These are phyloP conservation scores for Cyclargus thomasi DNA, from an alignment of 1,140 invertebrate genomes.

Conservation along the genomic window DNA sequence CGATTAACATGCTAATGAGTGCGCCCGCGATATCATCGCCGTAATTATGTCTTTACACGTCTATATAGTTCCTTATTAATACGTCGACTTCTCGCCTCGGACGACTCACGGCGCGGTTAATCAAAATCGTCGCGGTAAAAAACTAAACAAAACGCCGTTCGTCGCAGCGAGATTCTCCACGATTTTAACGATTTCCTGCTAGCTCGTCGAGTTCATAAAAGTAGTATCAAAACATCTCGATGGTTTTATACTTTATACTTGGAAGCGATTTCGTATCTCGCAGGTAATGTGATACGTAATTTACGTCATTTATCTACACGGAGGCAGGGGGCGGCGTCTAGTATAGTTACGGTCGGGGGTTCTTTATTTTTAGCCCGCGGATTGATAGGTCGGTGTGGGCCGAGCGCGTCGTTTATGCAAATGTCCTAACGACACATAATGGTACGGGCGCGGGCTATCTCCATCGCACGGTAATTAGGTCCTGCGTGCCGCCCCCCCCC, in stretches of 20 bases:
- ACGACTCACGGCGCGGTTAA: slow-evolving; percentile 38
- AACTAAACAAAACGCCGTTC: slow-evolving; percentile 12
- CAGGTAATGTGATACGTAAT: slow-evolving; percentile 1
- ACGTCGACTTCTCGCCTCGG: slow-evolving; percentile 42
- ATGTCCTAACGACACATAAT: slow-evolving; percentile 72
- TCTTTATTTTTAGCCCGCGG: slow-evolving; percentile 61
- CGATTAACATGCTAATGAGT: slow-evolving; percentile 73
- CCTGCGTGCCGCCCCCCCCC: slow-evolving; percentile 51
- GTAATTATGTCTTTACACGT: slow-evolving; percentile 65
- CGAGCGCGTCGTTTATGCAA: slow-evolving; percentile 68
- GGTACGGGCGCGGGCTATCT: slow-evolving; percentile 48
- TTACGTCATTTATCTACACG: slow-evolving; percentile 8
- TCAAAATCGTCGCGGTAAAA: slow-evolving; percentile 16
- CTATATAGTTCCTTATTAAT: slow-evolving; percentile 59
- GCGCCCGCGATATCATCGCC: slow-evolving; percentile 62
- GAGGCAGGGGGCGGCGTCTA: background rate
- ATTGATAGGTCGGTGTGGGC: slow-evolving; percentile 65
- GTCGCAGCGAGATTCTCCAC: slow-evolving; percentile 51
- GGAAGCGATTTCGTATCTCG: slow-evolving; percentile 17
- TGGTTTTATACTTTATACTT: slow-evolving; percentile 48
- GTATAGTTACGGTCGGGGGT: slow-evolving; percentile 37
- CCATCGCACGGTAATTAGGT: slow-evolving; percentile 66
- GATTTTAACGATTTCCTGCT: slow-evolving; percentile 71
- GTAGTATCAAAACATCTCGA: slow-evolving; percentile 44
- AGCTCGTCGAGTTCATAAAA: slow-evolving; percentile 29